phyloP scores from a whole-genome alignment of 2,888 invertebrate species.

The Ennomos fuscantarius region DNA sequence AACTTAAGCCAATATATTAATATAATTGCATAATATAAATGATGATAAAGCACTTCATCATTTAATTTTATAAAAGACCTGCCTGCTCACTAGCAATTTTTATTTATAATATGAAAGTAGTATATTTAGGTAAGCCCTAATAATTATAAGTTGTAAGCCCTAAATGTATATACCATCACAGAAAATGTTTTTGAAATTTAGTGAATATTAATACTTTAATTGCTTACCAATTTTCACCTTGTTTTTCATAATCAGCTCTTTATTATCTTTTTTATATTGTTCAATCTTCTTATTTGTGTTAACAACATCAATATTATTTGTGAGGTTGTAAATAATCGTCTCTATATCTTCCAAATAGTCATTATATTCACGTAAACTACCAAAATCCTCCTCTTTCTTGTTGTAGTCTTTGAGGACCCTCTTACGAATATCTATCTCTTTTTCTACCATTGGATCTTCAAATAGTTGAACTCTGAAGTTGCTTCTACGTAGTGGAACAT shows the following conservation, averaged over 20 bases:
- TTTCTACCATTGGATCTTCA: slow-evolving; percentile 98
- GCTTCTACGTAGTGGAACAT: slow-evolving; percentile 93
- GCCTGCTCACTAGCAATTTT: too few relatives aligned
- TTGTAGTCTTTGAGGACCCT: slow-evolving; percentile 96
- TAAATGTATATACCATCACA: too few relatives aligned
- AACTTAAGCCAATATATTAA: too few relatives aligned
- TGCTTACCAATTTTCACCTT: slow-evolving; percentile 88
- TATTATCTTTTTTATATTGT: slow-evolving; percentile 95
- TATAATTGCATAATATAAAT: too few relatives aligned
- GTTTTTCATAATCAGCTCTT: slow-evolving; percentile 92
- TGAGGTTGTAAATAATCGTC: slow-evolving; percentile 94
- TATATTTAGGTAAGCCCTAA: too few relatives aligned
- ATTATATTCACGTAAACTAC: slow-evolving; percentile 93
- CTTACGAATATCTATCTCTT: slow-evolving; percentile 98
- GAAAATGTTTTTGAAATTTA: too few relatives aligned
- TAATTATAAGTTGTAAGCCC: too few relatives aligned
- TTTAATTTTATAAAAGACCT: too few relatives aligned
- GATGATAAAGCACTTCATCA: too few relatives aligned
- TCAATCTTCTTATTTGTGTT: slow-evolving; percentile 96
- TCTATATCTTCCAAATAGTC: slow-evolving; percentile 98
- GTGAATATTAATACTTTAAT: too few relatives aligned
- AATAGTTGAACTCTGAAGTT: slow-evolving; percentile 98
- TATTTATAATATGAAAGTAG: too few relatives aligned
- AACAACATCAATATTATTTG: slow-evolving; percentile 94
- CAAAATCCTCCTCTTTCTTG: slow-evolving; percentile 97